Base-by-base conservation (phyloP, 2,113 vertebrate genomes). In the Nipponia nippon region DNA sequence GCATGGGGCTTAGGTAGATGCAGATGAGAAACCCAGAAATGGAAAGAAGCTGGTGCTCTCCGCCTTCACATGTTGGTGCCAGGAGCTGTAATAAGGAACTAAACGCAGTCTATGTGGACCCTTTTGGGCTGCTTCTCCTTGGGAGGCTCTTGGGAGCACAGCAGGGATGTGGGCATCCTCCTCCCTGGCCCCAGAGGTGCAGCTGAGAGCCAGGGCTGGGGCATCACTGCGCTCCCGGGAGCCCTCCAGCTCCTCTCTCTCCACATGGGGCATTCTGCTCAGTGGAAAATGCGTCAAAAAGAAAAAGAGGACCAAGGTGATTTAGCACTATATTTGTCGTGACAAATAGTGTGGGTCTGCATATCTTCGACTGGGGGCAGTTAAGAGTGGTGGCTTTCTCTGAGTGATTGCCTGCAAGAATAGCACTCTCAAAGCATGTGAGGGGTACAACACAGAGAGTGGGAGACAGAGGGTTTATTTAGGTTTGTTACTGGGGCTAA, bases 381-480 rank as follows among this genome's bases (percentile, higher is more conserved):
- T 25, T 62, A 59, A 67, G 25, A 20, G 7, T 52, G 8, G 19
- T 52, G 25, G 5, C 7, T 44, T 83, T 49, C 53, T 42, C 18
- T 25, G 23, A 29, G 21, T 17, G 56, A 44, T 9, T 72, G 34
- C 46, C 34, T 83, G 40, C 13, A 62, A 83, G 8, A 19, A 25
- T 2, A 26, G 25, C 0, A 2, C 6, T 59, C 38, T 96, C 26
- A 71, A 44, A 42, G 15, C 16, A 21, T 0, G 2, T 19, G 36
- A 63, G 10, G 38, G 46, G 16, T 27, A 25, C 36, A 77, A 13
- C 4, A 16, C 21, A 42, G 58, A 32, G 27, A 44, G 23, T 0
- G 6, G 5, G 12, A 56, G 22, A 62, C 12, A 46, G 38, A 0
- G 1, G 7, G 8, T 38, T 89, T 75, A 40, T 81, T 86, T 72